phyloP scores from a whole-genome alignment of 2,113 vertebrate genomes.

The Oryzias melastigma region DNA sequence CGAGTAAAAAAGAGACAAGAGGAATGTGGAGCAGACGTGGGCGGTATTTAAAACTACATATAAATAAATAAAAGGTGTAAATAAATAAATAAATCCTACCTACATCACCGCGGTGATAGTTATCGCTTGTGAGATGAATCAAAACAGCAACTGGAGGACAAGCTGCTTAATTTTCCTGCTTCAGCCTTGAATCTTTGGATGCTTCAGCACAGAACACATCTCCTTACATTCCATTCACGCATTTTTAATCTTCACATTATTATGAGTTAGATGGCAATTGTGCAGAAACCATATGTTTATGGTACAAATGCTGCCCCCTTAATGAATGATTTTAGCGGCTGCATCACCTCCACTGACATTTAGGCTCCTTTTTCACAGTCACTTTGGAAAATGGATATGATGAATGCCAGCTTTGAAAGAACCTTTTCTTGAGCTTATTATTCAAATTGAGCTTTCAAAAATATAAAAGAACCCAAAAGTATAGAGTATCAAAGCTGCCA shows the following conservation, averaged over 20 bases:
- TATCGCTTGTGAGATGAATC: conserved; percentile 58
- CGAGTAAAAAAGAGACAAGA: conserved; percentile 58
- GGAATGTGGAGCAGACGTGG: conserved; percentile 75
- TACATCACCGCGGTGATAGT: conserved; percentile 64
- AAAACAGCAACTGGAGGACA: conserved; percentile 53
- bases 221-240: conserved; percentile 35
- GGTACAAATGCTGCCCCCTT: conserved; percentile 1
- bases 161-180: conserved; percentile 53
- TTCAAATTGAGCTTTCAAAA: conserved; percentile 65
- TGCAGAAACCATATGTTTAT: conserved; percentile 9
- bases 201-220: conserved; percentile 3
- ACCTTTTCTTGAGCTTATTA: conserved; percentile 55
- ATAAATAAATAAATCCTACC: conserved; percentile 70
- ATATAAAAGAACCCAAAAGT: conserved; percentile 33
- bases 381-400: conserved; percentile 31
- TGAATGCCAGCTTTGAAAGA: conserved; percentile 41
- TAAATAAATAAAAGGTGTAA: conserved; percentile 74
- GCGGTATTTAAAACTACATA: conserved; percentile 77
- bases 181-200: conserved; percentile 45
- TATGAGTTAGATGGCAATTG: conserved; percentile 15
- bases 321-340: not conserved
- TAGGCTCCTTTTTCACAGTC: conserved; percentile 6
- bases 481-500: conserved; percentile 25
- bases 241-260: conserved; percentile 23
- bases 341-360: conserved; percentile 19